Evolutionary conservation across 2,888 invertebrate genomes (phyloP).

Genomic region (Aquatica leii): DNA sequence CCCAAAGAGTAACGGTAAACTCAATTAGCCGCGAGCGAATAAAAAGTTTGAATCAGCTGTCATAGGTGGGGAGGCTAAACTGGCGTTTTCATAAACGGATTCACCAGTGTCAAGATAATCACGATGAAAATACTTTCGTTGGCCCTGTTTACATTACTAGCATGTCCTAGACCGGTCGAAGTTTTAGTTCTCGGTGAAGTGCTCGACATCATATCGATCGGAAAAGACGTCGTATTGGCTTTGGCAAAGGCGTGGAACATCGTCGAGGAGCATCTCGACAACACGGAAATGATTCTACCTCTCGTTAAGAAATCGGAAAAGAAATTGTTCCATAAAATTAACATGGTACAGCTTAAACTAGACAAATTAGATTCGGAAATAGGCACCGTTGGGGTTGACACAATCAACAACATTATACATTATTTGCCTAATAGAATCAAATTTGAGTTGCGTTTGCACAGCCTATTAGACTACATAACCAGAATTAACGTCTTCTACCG

Average conservation of each 20-base stretch:
- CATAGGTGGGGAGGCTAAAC: too few relatives aligned
- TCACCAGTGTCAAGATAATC: too few relatives aligned
- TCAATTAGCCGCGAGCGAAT: too few relatives aligned
- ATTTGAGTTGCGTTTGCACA: conserved; percentile 68
- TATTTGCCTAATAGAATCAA: conserved; percentile 60
- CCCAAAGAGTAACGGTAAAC: too few relatives aligned
- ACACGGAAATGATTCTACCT: conserved; percentile 66
- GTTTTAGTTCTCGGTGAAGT: conserved; percentile 49
- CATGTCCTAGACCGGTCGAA: not conserved
- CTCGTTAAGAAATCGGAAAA: conserved; percentile 69
- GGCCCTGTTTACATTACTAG: not conserved
- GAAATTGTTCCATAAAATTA: conserved; percentile 65
- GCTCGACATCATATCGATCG: conserved; percentile 67
- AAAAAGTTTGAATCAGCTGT: too few relatives aligned
- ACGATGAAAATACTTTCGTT: not conserved
- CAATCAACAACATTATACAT: conserved; percentile 49
- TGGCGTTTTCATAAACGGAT: too few relatives aligned
- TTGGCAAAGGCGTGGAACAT: conserved; percentile 72
- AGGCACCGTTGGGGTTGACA: conserved; percentile 38
- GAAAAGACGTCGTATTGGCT: conserved; percentile 69
- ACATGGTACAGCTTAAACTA: conserved; percentile 58
- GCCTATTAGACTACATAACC: conserved; percentile 68
- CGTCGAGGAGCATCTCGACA: conserved; percentile 65
- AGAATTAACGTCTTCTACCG: conserved; percentile 68
- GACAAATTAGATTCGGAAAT: conserved; percentile 53